Evolutionary conservation across 2,797 vertebrate species (phyloP).

Genomic region (Xenops minutus): DNA sequence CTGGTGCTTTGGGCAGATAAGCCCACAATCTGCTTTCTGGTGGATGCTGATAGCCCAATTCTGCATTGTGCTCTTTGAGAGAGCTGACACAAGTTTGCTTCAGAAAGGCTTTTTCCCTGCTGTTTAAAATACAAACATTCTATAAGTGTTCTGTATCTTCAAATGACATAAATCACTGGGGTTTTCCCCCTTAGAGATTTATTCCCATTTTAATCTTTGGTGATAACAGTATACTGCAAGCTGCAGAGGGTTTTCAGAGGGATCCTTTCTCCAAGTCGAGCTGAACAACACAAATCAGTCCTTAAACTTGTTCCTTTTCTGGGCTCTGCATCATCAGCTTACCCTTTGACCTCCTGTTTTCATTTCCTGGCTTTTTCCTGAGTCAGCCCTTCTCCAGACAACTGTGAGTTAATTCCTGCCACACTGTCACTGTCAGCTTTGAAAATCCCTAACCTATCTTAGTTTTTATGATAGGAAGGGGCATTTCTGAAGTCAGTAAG

Average conservation of each 20-base stretch:
- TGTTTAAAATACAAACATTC: neutral
- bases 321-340: neutral
- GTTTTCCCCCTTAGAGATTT: neutral
- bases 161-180: neutral
- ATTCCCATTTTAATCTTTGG: neutral
- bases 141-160: neutral
- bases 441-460: neutral
- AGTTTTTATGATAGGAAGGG: neutral
- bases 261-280: neutral
- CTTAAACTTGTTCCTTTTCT: neutral
- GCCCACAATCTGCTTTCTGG: neutral
- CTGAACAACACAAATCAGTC: neutral
- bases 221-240: neutral
- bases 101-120: neutral
- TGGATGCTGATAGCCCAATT: neutral
- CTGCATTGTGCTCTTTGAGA: neutral
- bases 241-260: neutral
- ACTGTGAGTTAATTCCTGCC: neutral
- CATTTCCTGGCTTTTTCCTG: neutral
- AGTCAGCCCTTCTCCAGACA: neutral
- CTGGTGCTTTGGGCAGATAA: constrained; percentile 32
- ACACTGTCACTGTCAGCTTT: neutral
- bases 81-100: neutral
- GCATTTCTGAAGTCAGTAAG: neutral
- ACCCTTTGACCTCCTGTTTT: neutral